Conservation (phyloP, 1,140 invertebrate species). For the Paraescarpia echinospica region DNA sequence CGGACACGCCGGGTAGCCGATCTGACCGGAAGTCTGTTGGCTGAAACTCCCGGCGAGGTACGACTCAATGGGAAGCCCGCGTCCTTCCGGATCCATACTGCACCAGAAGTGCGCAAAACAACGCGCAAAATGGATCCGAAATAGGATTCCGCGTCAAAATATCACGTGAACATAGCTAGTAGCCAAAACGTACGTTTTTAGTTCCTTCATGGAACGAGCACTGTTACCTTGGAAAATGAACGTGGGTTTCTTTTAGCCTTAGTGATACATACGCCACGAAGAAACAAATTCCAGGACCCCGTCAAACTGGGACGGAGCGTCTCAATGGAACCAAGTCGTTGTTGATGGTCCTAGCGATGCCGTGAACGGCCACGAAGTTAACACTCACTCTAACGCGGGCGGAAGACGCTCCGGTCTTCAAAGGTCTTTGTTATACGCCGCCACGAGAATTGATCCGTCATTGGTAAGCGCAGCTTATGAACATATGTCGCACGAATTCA, state of each 20-base stretch:
- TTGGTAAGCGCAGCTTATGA: background rate
- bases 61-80: background rate
- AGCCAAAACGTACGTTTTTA: background rate
- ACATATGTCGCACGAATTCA: slow-evolving; percentile 5
- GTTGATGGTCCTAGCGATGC: background rate
- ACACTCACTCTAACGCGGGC: background rate
- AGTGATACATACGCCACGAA: background rate
- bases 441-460: background rate
- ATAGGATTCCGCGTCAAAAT: background rate
- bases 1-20: background rate
- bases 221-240: background rate
- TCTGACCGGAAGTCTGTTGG: background rate
- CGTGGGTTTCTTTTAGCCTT: background rate
- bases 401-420: background rate
- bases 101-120: too few relatives aligned
- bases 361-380: background rate
- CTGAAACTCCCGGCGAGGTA: background rate
- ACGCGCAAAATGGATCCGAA: background rate
- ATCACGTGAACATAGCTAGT: background rate
- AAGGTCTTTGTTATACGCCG: background rate
- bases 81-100: too few relatives aligned
- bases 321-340: background rate
- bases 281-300: background rate
- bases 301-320: background rate
- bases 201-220: background rate